Percentiles rank a stretch among this genome's conserved stretches.
These are phyloP conservation scores for Hybognathus amarus DNA, from an alignment of 2,797 vertebrate species.

Conservation along the genomic window DNA sequence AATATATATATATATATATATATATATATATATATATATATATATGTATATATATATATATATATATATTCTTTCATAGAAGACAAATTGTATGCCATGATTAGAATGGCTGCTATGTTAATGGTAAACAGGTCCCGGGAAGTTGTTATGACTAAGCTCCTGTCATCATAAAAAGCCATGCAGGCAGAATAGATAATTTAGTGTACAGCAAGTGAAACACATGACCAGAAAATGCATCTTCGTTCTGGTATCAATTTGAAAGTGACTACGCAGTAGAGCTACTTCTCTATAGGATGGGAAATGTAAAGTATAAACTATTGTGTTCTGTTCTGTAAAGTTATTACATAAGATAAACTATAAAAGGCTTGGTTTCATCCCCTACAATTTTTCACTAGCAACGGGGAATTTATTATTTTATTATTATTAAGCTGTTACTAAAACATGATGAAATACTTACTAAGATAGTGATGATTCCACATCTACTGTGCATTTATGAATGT, in stretches of 20 bases:
- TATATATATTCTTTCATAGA: too few species aligned
- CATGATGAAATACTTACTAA: neutral
- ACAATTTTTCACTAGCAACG: neutral
- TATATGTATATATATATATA: too few species aligned
- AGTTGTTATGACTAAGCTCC: slow-evolving; percentile 36
- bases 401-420: neutral
- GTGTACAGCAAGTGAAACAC: slow-evolving; percentile 21
- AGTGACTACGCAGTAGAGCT: slow-evolving; percentile 32
- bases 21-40: too few species aligned
- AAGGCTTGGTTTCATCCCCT: neutral
- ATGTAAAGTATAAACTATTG: slow-evolving; percentile 2
- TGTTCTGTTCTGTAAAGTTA: neutral
- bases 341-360: neutral
- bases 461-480: neutral
- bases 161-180: slow-evolving; percentile 27
- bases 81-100: neutral
- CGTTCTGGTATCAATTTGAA: slow-evolving; percentile 29
- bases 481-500: neutral
- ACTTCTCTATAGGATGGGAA: slow-evolving; percentile 13
- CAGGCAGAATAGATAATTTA: slow-evolving; percentile 53
- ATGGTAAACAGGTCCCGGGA: neutral
- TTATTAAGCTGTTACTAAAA: neutral
- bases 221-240: slow-evolving; percentile 37
- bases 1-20: too few species aligned
- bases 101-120: neutral